These are phyloP conservation scores for Drosophila lowei DNA, from an alignment of 1,140 invertebrate genomes.

Conservation along the genomic window DNA sequence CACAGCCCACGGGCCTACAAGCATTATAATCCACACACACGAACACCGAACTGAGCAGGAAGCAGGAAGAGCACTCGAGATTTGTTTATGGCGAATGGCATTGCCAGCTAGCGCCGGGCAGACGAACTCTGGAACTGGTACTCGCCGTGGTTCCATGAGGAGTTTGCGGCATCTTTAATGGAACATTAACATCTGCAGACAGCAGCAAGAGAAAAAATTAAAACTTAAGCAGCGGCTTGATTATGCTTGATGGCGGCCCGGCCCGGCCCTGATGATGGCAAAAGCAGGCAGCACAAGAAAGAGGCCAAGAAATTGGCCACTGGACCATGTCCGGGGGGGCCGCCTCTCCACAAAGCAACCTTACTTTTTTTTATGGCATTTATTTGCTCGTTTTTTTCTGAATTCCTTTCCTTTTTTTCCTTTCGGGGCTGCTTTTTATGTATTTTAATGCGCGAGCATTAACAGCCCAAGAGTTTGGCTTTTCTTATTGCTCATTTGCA, in stretches of 20 bases:
- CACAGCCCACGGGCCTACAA: slow-evolving; percentile 46
- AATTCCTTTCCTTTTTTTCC: slow-evolving; percentile 42
- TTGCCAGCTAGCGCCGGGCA: slow-evolving; percentile 14
- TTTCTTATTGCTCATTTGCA: slow-evolving; percentile 76
- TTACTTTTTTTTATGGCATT: slow-evolving; percentile 61
- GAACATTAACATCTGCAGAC: slow-evolving; percentile 44
- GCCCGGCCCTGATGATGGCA: slow-evolving; percentile 7
- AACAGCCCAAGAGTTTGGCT: slow-evolving; percentile 74
- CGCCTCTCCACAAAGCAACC: slow-evolving; percentile 25
- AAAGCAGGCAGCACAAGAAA: not conserved
- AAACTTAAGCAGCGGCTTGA: slow-evolving; percentile 56
- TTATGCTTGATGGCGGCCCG: slow-evolving; percentile 60
- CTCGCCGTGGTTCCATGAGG: slow-evolving; percentile 8
- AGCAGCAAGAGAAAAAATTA: slow-evolving; percentile 25
- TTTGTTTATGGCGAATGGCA: slow-evolving; percentile 53
- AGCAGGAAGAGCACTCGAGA: slow-evolving; percentile 38
- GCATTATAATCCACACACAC: slow-evolving; percentile 40
- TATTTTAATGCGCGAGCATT: slow-evolving; percentile 72
- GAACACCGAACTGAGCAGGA: not conserved
- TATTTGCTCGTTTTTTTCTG: slow-evolving; percentile 54
- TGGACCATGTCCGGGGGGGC: slow-evolving; percentile 30
- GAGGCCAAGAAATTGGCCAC: slow-evolving; percentile 27
- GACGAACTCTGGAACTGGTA: not conserved
- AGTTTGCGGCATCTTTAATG: slow-evolving; percentile 47
- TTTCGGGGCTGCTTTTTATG: slow-evolving; percentile 43